Evolutionary conservation across 1,140 invertebrate species (phyloP), one percentile per base, ranked within the genome.

Genomic region (Micrasema minimum): DNA sequence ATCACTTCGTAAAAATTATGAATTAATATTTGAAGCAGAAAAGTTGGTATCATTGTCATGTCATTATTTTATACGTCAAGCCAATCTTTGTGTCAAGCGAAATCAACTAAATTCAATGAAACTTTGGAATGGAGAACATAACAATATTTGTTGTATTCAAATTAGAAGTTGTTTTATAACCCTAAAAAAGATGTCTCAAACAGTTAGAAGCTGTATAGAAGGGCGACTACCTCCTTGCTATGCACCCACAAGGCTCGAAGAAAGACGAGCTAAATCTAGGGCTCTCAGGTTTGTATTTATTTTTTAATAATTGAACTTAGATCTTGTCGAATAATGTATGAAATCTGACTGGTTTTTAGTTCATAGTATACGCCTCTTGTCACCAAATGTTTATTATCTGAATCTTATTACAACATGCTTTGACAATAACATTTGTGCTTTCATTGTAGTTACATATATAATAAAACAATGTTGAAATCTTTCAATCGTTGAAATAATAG

Each of bases 201-300:
- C 82, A 53, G 77, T 82, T 55, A 77, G 80, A 59, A 78, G 78
- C 38, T 79, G 79, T 75, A 75, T 82, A 38, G 81, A 81, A 48
- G 92, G 92, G 65, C 85, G 85, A 75, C 87, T 88, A 79, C 91
- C 92, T 57, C 87, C 91, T 2, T 93, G 92, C 79, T 91, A 91
- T 66, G 86, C 88, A 75, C 80, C 80, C 55, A 85, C 85, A 71
- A 88, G 93, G 72, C 82, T 94, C 41, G 91, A 93, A 76, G 92
- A 93, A 74, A 86, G 92, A 64, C 82, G 87, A 77, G 86, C 86
- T 0, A 89, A 89, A 78, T 88, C 90, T 61, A 88, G 87, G 78
- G 86, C 87, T 48, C 75, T 89, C 72, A 87, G 87, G 77, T 85
- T 31, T 31, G 7, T n/a, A 5, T 53, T 35, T 26, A 53, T 53